Conservation (phyloP, 2,888 invertebrate genomes). For the Drosophila stalkeri region DNA sequence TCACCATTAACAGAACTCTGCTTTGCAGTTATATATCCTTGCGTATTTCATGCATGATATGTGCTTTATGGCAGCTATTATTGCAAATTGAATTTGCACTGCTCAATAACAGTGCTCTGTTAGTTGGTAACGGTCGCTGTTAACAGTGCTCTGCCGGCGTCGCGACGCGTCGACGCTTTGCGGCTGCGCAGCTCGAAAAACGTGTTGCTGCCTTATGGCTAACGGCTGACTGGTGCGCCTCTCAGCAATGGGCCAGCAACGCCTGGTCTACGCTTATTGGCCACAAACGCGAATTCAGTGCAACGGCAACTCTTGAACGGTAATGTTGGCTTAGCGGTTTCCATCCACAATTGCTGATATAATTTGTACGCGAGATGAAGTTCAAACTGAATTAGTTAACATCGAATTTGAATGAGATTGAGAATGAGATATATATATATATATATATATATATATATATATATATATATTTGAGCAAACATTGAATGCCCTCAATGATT, state of each 20-base stretch:
- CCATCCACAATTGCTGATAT: constrained; percentile 26
- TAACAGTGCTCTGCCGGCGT: constrained; percentile 15
- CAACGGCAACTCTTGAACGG: constrained; percentile 85
- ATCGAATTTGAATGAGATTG: background rate
- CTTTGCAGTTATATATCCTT: background rate
- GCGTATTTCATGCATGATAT: background rate
- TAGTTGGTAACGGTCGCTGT: constrained; percentile 29
- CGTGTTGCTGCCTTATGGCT: constrained; percentile 38
- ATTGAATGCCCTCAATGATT: constrained; percentile 2
- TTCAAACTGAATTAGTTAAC: constrained; percentile 10
- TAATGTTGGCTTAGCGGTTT: constrained; percentile 83
- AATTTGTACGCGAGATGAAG: constrained; percentile 19
- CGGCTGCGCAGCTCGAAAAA: constrained; percentile 66
- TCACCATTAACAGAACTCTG: background rate
- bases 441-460: too few species aligned
- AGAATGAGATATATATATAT: too few species aligned
- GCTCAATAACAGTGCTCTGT: constrained; percentile 1
- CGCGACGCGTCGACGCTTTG: constrained; percentile 34
- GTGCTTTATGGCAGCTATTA: background rate
- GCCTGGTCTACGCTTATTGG: constrained; percentile 68
- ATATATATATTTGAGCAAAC: background rate
- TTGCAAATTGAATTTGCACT: background rate
- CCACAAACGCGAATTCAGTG: constrained; percentile 82
- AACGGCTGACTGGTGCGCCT: constrained; percentile 22
- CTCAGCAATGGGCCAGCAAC: constrained; percentile 27